phyloP scores from a whole-genome alignment of 2,888 invertebrate species.

The Drymonia ruficornis region DNA sequence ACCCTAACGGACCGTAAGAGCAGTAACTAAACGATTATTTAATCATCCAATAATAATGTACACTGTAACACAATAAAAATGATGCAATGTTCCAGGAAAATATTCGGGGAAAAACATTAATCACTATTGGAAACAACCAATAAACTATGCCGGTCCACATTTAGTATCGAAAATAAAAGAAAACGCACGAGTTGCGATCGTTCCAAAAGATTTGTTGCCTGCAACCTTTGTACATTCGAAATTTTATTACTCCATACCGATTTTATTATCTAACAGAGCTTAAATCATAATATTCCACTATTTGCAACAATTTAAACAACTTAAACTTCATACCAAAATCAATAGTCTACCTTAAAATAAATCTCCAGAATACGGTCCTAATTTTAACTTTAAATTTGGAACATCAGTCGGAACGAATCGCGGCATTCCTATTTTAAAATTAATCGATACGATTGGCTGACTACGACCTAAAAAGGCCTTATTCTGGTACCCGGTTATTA shows the following conservation, averaged over 20 bases:
- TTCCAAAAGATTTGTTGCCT: conserved; percentile 36
- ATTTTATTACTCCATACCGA: conserved; percentile 34
- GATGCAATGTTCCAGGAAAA: conserved; percentile 5
- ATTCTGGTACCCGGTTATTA: conserved; percentile 5
- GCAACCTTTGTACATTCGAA: conserved; percentile 21
- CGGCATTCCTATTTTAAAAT: conserved; percentile 25
- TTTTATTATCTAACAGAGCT: conserved; percentile 40
- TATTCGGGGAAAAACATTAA: conserved; percentile 15
- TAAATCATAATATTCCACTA: conserved; percentile 30
- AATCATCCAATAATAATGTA: too few relatives aligned
- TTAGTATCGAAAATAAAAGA: conserved; percentile 25
- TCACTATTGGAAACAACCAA: conserved; percentile 20
- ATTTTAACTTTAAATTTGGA: conserved; percentile 17
- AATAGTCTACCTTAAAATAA: background rate
- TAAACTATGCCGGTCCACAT: conserved; percentile 20
- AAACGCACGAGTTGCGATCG: conserved; percentile 14
- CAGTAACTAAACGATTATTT: too few relatives aligned
- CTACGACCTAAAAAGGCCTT: conserved; percentile 6
- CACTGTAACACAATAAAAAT: background rate
- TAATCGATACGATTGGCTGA: conserved; percentile 25
- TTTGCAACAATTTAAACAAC: conserved; percentile 1
- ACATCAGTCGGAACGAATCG: conserved; percentile 2
- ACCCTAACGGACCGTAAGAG: too few relatives aligned
- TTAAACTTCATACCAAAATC: conserved; percentile 9
- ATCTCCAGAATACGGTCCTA: conserved; percentile 10